A percentile compares a stretch with the other conserved stretches of the same genome.
Conservation (phyloP, 2,888 invertebrate genomes). For the Monopis laevigella region DNA sequence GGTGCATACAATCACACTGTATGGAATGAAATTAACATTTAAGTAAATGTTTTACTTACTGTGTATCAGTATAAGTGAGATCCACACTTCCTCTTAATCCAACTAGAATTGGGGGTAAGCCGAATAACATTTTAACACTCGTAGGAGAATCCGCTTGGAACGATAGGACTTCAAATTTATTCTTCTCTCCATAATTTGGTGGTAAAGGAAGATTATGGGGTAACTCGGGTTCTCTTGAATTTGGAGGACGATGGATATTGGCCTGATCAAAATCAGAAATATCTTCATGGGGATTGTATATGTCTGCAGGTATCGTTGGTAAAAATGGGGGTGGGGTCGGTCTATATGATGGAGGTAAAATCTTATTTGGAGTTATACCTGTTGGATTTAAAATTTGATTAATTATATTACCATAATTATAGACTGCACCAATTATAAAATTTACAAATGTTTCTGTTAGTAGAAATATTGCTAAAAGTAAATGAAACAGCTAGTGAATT, state of each 20-base stretch:
- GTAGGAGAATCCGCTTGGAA: constrained; percentile 81
- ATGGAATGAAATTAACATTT: too few relatives aligned
- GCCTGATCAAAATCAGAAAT: constrained; percentile 41
- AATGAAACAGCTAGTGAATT: too few relatives aligned
- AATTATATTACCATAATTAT: too few relatives aligned
- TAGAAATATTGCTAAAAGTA: too few relatives aligned
- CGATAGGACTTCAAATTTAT: constrained; percentile 62
- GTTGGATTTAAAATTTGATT: too few relatives aligned
- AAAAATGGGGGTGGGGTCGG: constrained; percentile 36
- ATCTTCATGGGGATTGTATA: constrained; percentile 38
- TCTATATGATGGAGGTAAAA: constrained; percentile 21
- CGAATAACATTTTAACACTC: constrained; percentile 83
- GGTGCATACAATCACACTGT: too few relatives aligned
- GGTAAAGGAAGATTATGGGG: constrained; percentile 37
- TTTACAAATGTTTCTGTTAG: too few relatives aligned
- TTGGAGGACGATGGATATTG: constrained; percentile 39
- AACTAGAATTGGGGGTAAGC: constrained; percentile 82
- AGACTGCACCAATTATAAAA: too few relatives aligned
- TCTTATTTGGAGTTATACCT: constrained; percentile 1
- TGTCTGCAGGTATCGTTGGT: constrained; percentile 55
- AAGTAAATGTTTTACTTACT: constrained; percentile 75
- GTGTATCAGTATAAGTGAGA: constrained; percentile 82
- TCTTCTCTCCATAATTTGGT: constrained; percentile 41
- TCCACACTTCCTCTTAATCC: constrained; percentile 89
- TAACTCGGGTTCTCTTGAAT: constrained; percentile 24